Conservation (phyloP, 2,888 invertebrate species). For the Ectropis crepuscularia region DNA sequence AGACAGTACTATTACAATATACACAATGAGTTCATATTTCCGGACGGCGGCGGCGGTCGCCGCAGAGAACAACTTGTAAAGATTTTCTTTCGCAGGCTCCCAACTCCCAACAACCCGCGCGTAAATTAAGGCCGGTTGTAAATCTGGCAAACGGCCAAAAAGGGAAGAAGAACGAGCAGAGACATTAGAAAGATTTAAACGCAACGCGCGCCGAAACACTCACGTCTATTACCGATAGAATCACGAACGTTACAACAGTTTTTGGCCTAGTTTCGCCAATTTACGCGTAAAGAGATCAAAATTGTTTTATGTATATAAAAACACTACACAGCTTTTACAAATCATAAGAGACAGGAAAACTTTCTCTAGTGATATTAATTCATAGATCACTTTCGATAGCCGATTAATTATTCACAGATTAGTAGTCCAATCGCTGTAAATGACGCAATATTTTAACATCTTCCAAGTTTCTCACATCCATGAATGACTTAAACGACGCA, state of each 20-base stretch:
- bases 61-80: constrained; percentile 54
- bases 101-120: constrained; percentile 54
- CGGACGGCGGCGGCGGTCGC: constrained; percentile 59
- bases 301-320: background rate
- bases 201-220: constrained; percentile 46
- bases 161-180: constrained; percentile 50
- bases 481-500: constrained; percentile 47
- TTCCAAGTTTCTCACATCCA: constrained; percentile 39
- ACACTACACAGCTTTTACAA: background rate
- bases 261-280: constrained; percentile 35
- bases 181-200: constrained; percentile 60
- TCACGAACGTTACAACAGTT: constrained; percentile 24
- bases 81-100: constrained; percentile 55
- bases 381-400: constrained; percentile 22
- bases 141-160: constrained; percentile 63
- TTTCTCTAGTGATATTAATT: constrained; percentile 30
- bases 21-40: constrained; percentile 76
- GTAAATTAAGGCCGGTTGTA: constrained; percentile 66
- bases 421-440: background rate
- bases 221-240: constrained; percentile 48
- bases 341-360: constrained; percentile 6
- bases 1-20: constrained; percentile 44
- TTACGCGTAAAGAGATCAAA: constrained; percentile 16
- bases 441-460: constrained; percentile 25
- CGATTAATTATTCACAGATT: constrained; percentile 20